Conservation (phyloP, 2,888 invertebrate genomes). For the Aspidiotus destructor region DNA sequence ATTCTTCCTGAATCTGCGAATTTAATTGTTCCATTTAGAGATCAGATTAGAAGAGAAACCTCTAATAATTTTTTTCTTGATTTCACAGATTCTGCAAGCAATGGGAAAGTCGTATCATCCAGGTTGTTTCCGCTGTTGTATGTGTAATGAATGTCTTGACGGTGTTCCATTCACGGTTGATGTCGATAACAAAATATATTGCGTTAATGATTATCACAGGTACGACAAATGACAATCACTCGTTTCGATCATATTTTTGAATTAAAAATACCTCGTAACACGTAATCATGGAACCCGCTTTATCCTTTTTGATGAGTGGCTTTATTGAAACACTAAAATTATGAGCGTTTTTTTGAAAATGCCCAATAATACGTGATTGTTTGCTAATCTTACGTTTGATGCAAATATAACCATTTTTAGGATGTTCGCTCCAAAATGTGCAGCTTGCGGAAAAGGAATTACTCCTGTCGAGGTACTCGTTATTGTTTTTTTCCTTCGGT, state of each 20-base stretch:
- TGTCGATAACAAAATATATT: conserved; percentile 95
- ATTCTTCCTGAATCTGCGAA: not conserved
- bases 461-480: conserved; percentile 72
- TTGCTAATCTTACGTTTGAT: not conserved
- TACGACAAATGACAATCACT: conserved; percentile 28
- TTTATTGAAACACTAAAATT: not conserved
- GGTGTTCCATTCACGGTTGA: conserved; percentile 98
- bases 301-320: not conserved
- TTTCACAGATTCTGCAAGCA: conserved; percentile 81
- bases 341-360: not conserved
- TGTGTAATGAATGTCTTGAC: conserved; percentile 94
- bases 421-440: conserved; percentile 97
- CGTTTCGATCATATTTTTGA: not conserved
- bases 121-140: conserved; percentile 95
- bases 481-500: not conserved
- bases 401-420: conserved; percentile 43
- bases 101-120: conserved; percentile 99
- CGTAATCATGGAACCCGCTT: not conserved
- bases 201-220: conserved; percentile 90
- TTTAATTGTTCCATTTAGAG: not conserved
- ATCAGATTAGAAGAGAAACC: too few species aligned
- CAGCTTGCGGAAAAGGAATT: conserved; percentile 90
- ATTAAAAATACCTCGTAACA: not conserved
- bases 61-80: not conserved
- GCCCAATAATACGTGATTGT: not conserved